These are phyloP conservation scores for Babyrousa celebensis DNA, from an alignment of 2,797 vertebrate genomes.

Conservation along the genomic window DNA sequence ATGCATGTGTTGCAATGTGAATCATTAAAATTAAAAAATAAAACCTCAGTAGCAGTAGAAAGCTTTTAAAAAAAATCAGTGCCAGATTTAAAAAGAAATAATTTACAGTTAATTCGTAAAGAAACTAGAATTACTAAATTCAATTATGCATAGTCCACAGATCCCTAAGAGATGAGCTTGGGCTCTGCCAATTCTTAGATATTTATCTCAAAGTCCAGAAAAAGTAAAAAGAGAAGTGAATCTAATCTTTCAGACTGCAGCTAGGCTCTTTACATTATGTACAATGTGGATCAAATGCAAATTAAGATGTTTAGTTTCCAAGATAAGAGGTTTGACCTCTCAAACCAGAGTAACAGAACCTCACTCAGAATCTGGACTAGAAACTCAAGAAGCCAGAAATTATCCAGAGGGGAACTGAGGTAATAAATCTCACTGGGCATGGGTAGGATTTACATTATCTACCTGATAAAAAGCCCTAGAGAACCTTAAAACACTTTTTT, in stretches of 20 bases:
- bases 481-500: not conserved
- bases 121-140: conserved; percentile 47
- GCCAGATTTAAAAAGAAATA: not conserved
- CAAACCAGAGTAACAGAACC: conserved; percentile 42
- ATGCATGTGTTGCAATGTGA: not conserved
- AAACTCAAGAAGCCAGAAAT: conserved; percentile 11
- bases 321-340: conserved; percentile 48
- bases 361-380: conserved; percentile 25
- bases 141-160: not conserved
- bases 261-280: not conserved
- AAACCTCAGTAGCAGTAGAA: not conserved
- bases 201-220: conserved; percentile 38
- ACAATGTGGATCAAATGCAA: conserved; percentile 1
- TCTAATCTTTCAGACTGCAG: not conserved
- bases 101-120: not conserved
- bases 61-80: conserved; percentile 18
- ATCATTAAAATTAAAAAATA: conserved; percentile 51
- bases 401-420: not conserved
- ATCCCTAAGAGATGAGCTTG: conserved; percentile 34
- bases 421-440: not conserved
- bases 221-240: conserved; percentile 39
- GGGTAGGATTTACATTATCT: conserved; percentile 23
- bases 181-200: not conserved
- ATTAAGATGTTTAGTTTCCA: conserved; percentile 32
- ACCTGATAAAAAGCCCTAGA: not conserved